Conservation (phyloP, 2,797 vertebrate genomes). For the Sitta carolinensis region DNA sequence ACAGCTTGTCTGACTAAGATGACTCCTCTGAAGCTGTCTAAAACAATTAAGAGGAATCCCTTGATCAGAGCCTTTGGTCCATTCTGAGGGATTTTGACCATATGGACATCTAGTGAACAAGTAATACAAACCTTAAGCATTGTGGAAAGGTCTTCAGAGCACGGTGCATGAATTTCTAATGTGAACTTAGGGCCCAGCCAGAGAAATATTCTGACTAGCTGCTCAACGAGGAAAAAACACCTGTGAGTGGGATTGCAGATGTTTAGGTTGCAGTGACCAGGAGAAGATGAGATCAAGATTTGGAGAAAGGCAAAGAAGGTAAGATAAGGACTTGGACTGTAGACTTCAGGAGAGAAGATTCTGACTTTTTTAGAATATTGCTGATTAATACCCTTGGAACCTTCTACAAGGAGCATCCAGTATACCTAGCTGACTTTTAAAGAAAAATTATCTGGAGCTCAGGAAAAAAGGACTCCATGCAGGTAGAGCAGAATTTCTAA, state of each 20-base stretch:
- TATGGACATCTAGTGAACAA: not conserved
- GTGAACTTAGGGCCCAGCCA: accelerated
- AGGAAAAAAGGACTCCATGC: not conserved
- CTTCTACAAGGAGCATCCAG: not conserved
- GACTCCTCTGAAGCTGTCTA: not conserved
- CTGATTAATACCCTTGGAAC: not conserved
- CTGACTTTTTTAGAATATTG: not conserved
- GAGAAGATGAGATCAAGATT: not conserved
- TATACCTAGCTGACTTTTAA: not conserved
- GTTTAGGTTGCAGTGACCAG: not conserved
- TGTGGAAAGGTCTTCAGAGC: not conserved
- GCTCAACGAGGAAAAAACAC: accelerated
- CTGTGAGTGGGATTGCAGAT: not conserved
- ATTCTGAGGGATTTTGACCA: not conserved
- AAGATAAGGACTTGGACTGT: not conserved
- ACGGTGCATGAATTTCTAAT: not conserved
- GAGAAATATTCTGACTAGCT: not conserved
- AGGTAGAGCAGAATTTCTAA: not conserved
- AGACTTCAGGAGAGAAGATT: not conserved
- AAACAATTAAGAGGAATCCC: not conserved
- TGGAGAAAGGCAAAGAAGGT: not conserved
- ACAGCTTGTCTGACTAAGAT: not conserved
- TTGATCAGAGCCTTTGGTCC: not conserved
- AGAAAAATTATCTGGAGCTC: not conserved
- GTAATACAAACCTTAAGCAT: not conserved